These are phyloP conservation scores for Apotomis betuletana DNA, from an alignment of 2,888 invertebrate species.

Conservation along the genomic window DNA sequence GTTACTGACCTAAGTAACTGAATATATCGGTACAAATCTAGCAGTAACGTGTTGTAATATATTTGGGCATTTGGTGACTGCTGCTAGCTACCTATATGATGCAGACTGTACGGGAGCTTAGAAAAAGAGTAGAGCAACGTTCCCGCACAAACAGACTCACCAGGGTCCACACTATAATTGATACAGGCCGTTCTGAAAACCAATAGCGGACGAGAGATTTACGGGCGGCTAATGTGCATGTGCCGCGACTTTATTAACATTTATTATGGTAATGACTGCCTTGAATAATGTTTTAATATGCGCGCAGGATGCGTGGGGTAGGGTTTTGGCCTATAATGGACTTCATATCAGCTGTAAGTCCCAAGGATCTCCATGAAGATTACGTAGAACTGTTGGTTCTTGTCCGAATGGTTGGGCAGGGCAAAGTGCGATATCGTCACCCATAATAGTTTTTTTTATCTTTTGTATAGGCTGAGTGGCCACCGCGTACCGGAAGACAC, in stretches of 20 bases:
- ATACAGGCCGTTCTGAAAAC: slow-evolving; percentile 74
- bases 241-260: slow-evolving; percentile 78
- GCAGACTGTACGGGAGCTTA: no score
- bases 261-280: slow-evolving; percentile 76
- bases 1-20: no score
- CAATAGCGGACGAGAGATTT: slow-evolving; percentile 77
- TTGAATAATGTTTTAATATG: slow-evolving; percentile 75
- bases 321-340: slow-evolving; percentile 15
- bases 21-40: no score
- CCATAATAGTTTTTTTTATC: no score
- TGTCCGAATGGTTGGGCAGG: no score
- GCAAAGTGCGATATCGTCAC: no score
- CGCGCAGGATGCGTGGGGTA: slow-evolving; percentile 47
- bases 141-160: slow-evolving; percentile 50
- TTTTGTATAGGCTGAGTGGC: no score
- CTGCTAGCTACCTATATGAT: no score
- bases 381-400: no score
- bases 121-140: slow-evolving; percentile 52
- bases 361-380: neutral
- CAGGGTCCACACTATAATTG: slow-evolving; percentile 73
- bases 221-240: slow-evolving; percentile 74
- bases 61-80: no score
- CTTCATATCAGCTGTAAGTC: neutral
- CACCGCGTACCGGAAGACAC: no score
- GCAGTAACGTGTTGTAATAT: no score